phyloP scores from a whole-genome alignment of 2,888 invertebrate species.

The Aspidapion aeneum region DNA sequence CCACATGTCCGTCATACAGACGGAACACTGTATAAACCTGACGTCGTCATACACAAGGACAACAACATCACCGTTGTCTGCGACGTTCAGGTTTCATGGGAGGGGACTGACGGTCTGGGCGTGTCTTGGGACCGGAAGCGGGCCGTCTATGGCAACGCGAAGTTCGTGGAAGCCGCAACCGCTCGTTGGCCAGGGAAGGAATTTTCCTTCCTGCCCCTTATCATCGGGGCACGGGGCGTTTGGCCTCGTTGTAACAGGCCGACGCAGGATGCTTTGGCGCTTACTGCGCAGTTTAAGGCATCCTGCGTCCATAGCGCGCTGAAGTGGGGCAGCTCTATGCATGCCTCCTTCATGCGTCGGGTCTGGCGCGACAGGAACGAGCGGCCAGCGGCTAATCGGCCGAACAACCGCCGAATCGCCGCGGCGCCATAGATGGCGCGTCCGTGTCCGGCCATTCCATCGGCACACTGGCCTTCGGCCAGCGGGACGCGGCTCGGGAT shows the following conservation, averaged over 20 bases:
- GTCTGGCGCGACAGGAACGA: not conserved
- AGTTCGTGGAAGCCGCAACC: not conserved
- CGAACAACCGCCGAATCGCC: not conserved
- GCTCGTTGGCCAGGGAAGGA: not conserved
- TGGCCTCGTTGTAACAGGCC: not conserved
- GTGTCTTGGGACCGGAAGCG: not conserved
- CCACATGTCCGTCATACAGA: conserved; percentile 25
- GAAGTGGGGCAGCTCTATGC: not conserved
- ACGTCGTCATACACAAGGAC: conserved; percentile 13
- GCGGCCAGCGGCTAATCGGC: not conserved
- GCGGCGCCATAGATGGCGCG: not conserved
- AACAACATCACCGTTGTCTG: conserved; percentile 9
- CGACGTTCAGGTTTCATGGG: conserved; percentile 24
- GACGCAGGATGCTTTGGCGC: not conserved
- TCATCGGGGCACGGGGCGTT: not conserved
- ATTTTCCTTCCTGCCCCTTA: not conserved
- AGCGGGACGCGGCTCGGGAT: too few relatives aligned
- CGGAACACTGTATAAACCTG: conserved; percentile 29
- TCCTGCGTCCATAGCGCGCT: not conserved
- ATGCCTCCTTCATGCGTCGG: not conserved
- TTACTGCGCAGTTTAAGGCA: not conserved
- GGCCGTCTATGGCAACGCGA: not conserved
- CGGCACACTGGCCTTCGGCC: not conserved
- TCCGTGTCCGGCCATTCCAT: not conserved
- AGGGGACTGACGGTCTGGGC: not conserved